Evolutionary conservation across 2,113 vertebrate species (phyloP), one percentile per base, ranked within the genome.

Genomic region (Scophthalmus maximus): DNA sequence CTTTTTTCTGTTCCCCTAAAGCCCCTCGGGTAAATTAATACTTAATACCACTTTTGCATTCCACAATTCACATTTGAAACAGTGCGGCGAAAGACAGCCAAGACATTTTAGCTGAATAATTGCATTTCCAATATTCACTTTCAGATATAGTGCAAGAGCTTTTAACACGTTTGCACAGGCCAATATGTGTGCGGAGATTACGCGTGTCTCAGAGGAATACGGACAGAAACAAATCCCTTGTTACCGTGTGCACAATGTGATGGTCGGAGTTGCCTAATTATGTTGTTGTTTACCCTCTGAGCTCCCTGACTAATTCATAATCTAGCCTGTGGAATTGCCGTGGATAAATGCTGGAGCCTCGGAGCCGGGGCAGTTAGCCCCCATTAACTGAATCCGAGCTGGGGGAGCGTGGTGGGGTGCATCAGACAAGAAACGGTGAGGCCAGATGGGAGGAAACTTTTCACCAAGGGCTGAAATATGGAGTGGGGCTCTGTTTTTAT

Each of bases 231-330:
- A 57, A 68, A 82, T 68, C 68, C 42, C 68, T 68, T 68, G 56
- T 81, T 60, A 77, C 55, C 78, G 50, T 36, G 40, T 50, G 40
- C 66, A 79, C 60, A 82, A 42, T 34, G 61, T 62, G 63, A 38
- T 72, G 82, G 75, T 76, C n/a, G 57, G 51, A 85, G 77, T 71
- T 82, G 64, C 52, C 64, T 88, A 89, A 88, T 89, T 84, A 86
- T 74, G 70, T 66, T 83, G 69, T 77, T 87, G 74, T 82, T 89
- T 84, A 82, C 49, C 57, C 57, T 62, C 72, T 74, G 60, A 84
- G 69, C 77, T 68, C 66, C 49, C 46, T 73, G 56, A 84, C 80
- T 87, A 81, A 88, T 89, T 86, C 70, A 58, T 77, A 84, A 84
- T 74, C 47, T 69, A 17, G 66, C 81, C 80, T 23, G 65, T 82